phyloP scores from a whole-genome alignment of 1,140 invertebrate species.

The Polyergus mexicanus region DNA sequence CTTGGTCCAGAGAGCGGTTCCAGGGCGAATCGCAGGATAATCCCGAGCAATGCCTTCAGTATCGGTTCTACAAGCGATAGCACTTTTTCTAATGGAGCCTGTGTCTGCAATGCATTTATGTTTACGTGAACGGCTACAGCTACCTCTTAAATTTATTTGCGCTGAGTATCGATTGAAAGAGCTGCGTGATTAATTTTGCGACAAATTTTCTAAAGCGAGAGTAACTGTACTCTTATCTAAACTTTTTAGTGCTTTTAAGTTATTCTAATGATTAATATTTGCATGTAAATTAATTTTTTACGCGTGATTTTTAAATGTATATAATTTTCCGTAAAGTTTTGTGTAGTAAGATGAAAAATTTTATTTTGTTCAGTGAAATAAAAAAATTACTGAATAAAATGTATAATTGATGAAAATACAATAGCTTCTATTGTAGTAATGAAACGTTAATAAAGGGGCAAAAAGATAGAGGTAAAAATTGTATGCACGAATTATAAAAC shows the following conservation, averaged over 20 bases:
- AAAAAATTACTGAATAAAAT: background rate
- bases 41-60: conserved; percentile 41
- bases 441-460: background rate
- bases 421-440: background rate
- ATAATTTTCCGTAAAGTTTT: background rate
- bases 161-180: background rate
- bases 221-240: background rate
- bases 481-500: conserved; percentile 5
- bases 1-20: background rate
- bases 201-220: background rate
- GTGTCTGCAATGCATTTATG: conserved; percentile 54
- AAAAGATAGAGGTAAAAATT: background rate
- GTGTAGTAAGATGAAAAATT: background rate
- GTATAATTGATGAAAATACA: background rate
- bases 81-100: conserved; percentile 56
- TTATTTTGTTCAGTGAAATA: background rate
- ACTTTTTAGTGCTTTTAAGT: background rate
- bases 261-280: background rate
- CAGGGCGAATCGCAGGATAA: conserved; percentile 49
- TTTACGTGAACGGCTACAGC: conserved; percentile 44
- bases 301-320: background rate
- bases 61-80: conserved; percentile 58
- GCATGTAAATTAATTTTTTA: background rate
- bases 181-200: conserved; percentile 29
- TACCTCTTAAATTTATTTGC: conserved; percentile 33